Evolutionary conservation across 2,113 vertebrate species (phyloP).

Genomic region (Cinclus mexicanus): DNA sequence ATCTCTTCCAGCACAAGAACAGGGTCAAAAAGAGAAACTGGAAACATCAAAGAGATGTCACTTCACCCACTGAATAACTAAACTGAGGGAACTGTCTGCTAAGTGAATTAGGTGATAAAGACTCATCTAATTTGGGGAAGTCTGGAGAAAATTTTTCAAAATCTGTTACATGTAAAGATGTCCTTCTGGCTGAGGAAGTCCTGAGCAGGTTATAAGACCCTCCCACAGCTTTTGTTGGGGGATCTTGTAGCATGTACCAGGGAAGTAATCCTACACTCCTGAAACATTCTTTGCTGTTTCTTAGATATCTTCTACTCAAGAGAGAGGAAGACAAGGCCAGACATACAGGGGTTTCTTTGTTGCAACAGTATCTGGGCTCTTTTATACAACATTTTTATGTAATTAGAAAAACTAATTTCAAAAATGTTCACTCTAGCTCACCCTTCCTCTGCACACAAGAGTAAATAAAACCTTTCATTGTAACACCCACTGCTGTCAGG

Average conservation of each 20-base stretch:
- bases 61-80: neutral
- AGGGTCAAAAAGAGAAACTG: neutral
- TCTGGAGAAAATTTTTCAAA: neutral
- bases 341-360: fast-evolving
- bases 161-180: neutral
- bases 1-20: neutral
- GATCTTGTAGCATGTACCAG: neutral
- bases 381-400: neutral
- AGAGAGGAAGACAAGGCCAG: neutral
- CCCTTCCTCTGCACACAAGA: neutral
- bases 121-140: neutral
- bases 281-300: neutral
- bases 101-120: neutral
- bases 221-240: neutral
- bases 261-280: neutral
- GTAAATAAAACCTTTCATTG: neutral
- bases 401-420: neutral
- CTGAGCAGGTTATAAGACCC: neutral
- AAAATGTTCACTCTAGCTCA: neutral
- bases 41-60: neutral
- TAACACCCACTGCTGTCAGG: neutral
- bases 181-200: neutral
- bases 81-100: neutral
- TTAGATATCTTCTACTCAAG: neutral
- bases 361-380: neutral